Conservation (phyloP, 2,888 invertebrate species). For the Yponomeuta plumbellus region DNA sequence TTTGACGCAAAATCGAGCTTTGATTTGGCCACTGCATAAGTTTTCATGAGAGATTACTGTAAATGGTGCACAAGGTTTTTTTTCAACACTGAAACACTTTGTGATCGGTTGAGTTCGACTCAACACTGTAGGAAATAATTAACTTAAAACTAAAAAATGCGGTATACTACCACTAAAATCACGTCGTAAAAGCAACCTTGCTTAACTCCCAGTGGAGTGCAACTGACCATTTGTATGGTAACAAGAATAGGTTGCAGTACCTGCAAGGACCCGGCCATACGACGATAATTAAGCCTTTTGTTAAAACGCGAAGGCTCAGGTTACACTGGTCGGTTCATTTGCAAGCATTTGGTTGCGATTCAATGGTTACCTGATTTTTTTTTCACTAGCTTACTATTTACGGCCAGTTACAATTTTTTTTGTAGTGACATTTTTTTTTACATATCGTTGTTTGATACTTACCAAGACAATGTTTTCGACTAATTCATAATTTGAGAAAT, state of each 20-base stretch:
- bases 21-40: not conserved
- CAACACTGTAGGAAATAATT: no score
- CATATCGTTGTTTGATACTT: not conserved
- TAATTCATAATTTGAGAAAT: no score
- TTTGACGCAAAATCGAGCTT: conserved; percentile 10
- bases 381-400: not conserved
- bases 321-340: not conserved
- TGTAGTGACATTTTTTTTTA: not conserved
- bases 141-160: not conserved
- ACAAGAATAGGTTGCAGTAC: not conserved
- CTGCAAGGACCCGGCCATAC: not conserved
- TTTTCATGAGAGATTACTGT: not conserved
- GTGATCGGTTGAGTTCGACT: no score
- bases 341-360: not conserved
- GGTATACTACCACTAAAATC: not conserved
- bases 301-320: not conserved
- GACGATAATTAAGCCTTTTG: conserved; percentile 3
- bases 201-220: not conserved
- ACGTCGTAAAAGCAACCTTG: not conserved
- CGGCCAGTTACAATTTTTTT: not conserved
- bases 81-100: no score
- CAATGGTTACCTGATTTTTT: conserved; percentile 1
- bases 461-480: not conserved
- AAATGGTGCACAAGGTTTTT: not conserved
- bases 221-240: not conserved